Evolutionary conservation across 2,797 vertebrate species (phyloP).

Genomic region (Mastacembelus armatus): DNA sequence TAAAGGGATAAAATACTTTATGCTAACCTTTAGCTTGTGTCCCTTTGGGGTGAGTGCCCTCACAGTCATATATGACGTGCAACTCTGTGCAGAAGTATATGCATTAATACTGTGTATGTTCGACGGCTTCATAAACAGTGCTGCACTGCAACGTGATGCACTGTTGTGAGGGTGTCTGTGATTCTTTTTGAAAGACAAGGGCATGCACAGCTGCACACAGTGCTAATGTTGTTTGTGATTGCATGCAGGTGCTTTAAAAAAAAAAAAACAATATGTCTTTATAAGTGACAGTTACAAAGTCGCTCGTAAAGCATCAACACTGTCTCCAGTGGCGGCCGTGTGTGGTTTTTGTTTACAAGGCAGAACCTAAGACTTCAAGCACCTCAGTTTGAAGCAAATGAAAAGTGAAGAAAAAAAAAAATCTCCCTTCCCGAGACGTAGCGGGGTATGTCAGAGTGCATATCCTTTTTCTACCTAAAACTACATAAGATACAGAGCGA

Average conservation of each 20-base stretch:
- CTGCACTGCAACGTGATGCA: no score
- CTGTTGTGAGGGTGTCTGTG: no score
- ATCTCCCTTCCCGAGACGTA: conserved; percentile 5
- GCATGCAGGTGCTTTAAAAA: not conserved
- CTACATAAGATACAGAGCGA: not conserved
- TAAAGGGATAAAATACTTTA: conserved; percentile 63
- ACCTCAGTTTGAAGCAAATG: conserved; percentile 28
- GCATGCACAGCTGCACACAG: conserved; percentile 6
- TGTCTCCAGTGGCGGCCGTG: conserved; percentile 17
- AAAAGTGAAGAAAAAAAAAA: not conserved
- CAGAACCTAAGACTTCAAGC: conserved; percentile 38
- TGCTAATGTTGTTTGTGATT: not conserved
- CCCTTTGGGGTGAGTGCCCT: conserved; percentile 10
- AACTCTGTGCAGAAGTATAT: not conserved
- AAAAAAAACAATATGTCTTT: not conserved
- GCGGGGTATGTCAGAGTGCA: not conserved
- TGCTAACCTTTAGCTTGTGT: conserved; percentile 45
- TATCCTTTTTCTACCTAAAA: not conserved
- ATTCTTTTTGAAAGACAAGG: no score
- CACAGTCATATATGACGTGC: conserved; percentile 29
- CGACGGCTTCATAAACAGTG: no score
- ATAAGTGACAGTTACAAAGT: conserved; percentile 35
- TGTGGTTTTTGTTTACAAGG: conserved; percentile 45
- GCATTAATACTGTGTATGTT: not conserved
- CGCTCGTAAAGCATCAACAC: conserved; percentile 21